Evolutionary conservation across 2,113 vertebrate species (phyloP).

Genomic region (Oplegnathus fasciatus): DNA sequence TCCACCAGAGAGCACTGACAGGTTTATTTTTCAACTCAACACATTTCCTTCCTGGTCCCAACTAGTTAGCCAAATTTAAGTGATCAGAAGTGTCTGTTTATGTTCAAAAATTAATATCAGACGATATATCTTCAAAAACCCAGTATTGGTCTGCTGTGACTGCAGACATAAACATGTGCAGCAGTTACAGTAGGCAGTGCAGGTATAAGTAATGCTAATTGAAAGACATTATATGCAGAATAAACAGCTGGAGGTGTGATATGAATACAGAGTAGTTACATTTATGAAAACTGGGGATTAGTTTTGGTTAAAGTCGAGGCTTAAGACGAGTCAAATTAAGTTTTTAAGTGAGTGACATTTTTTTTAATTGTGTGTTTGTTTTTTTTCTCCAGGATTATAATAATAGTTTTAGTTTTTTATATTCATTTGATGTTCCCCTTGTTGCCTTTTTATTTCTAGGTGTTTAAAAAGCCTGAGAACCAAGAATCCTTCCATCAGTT

Average conservation of each 20-base stretch:
- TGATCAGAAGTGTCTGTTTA: neutral
- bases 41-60: neutral
- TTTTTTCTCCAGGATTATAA: neutral
- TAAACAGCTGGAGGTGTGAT: too few species aligned
- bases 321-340: neutral
- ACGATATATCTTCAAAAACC: too few species aligned
- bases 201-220: too few species aligned
- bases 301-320: neutral
- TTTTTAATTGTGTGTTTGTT: neutral
- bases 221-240: too few species aligned
- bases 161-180: too few species aligned
- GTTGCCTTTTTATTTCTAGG: slow-evolving; percentile 1
- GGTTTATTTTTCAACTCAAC: neutral
- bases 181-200: too few species aligned
- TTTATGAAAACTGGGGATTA: too few species aligned
- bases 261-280: too few species aligned
- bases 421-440: neutral
- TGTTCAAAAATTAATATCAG: too few species aligned
- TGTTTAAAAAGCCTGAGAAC: slow-evolving; percentile 2
- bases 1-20: neutral
- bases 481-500: neutral
- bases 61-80: neutral
- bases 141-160: too few species aligned
- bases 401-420: neutral
- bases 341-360: neutral